Evolutionary conservation across 2,797 vertebrate species (phyloP).

Genomic region (Molossus molossus): DNA sequence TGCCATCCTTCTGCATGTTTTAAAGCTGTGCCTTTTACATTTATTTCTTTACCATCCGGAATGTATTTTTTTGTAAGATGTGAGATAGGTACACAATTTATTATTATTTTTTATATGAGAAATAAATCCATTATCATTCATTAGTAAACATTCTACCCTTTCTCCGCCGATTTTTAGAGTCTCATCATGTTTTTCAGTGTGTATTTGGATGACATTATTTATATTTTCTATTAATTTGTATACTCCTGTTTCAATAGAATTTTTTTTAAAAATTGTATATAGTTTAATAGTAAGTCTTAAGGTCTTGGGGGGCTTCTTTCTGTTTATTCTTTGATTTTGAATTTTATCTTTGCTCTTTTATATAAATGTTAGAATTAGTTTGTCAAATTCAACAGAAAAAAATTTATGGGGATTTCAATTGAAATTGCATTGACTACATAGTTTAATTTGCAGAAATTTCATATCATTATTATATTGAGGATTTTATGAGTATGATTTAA

Average conservation of each 20-base stretch:
- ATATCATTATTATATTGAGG: not conserved
- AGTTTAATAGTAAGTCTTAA: not conserved
- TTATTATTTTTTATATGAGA: not conserved
- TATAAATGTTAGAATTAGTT: not conserved
- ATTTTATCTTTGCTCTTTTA: slow-evolving; percentile 12
- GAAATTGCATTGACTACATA: not conserved
- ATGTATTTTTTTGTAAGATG: not conserved
- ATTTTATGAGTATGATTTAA: not conserved
- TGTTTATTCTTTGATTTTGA: not conserved
- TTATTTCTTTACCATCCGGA: slow-evolving; percentile 1
- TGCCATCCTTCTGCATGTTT: not conserved
- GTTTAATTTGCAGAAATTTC: not conserved
- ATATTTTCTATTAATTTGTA: not conserved
- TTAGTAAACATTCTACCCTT: not conserved
- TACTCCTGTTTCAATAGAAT: not conserved
- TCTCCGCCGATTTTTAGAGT: not conserved
- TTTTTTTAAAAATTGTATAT: not conserved
- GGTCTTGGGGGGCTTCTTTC: not conserved
- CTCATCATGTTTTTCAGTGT: not conserved
- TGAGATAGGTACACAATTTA: not conserved
- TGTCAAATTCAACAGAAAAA: slow-evolving; percentile 29
- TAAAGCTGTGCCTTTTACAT: not conserved
- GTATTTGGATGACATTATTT: not conserved
- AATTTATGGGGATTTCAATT: not conserved
- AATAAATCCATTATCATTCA: not conserved